Percentiles rank a stretch among this genome's conserved stretches.
phyloP scores from a whole-genome alignment of 2,888 invertebrate genomes.

The Panopea generosa region DNA sequence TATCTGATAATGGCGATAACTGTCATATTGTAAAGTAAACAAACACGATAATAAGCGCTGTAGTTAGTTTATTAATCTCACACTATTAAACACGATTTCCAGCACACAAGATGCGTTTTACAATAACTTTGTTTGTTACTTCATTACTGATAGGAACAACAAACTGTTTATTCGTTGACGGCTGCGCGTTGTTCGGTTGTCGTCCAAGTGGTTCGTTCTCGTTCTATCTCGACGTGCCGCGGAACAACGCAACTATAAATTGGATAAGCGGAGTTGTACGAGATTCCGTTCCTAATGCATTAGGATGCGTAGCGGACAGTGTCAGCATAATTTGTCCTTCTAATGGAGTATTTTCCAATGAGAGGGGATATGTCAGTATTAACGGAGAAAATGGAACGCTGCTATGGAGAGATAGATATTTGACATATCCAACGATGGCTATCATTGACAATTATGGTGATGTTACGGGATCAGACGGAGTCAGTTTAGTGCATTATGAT shows the following conservation, averaged over 20 bases:
- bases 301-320: constrained; percentile 63
- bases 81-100: too few relatives aligned
- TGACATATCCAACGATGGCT: constrained; percentile 69
- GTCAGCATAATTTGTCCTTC: constrained; percentile 62
- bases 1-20: too few relatives aligned
- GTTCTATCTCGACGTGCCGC: constrained; percentile 58
- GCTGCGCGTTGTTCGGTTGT: constrained; percentile 73
- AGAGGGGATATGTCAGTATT: constrained; percentile 72
- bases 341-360: constrained; percentile 51
- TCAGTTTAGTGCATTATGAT: constrained; percentile 65
- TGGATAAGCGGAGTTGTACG: constrained; percentile 59
- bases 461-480: constrained; percentile 73
- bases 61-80: too few relatives aligned
- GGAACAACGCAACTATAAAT: constrained; percentile 51
- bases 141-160: neutral
- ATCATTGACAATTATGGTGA: constrained; percentile 74
- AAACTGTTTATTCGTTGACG: constrained; percentile 62
- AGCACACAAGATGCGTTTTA: too few relatives aligned
- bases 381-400: constrained; percentile 61
- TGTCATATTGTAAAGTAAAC: too few relatives aligned
- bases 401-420: constrained; percentile 64
- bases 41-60: too few relatives aligned
- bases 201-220: constrained; percentile 71
- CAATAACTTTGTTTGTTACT: too few relatives aligned
- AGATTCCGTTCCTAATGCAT: constrained; percentile 49